Base-by-base conservation (phyloP, 2,888 invertebrate genomes). In the Ypsolopha sequella region DNA sequence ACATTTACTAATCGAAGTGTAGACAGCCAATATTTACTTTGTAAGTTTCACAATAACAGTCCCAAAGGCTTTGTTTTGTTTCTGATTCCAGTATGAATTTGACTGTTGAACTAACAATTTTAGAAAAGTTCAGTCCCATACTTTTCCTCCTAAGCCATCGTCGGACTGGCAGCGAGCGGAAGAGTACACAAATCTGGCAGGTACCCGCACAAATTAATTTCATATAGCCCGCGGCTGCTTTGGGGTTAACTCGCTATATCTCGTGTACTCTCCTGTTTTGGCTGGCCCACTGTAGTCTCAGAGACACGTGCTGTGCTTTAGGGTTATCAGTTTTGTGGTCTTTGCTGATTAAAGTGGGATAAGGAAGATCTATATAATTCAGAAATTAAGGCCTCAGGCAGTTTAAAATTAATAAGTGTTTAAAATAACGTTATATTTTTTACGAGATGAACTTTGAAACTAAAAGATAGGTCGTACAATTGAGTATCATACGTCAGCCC, bases 131-230 rank as follows among this genome's bases (percentile, higher is more conserved):
- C 63, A 73, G 60, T 55, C 63, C 60, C 76, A 33, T 39, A 58
- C 64, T 54, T 64, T 54, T 56, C 48, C 50, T 54, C 56, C 6
- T 55, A 56, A 54, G 58, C 60, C 61, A n/a, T n/a, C n/a, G 59
- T 58, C 60, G 59, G 56, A 59, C 60, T 61, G 59, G 58, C 61
- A 59, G 61, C 62, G 63, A 64, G 62, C 41, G 34, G 64, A 65
- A 74, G 64, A 74, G 84, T 80, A 82, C 76, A 86, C 80, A 84
- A 77, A 75, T 76, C 73, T 65, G 65, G 65, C 64, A 55, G 63
- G 64, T 50, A 46, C 41, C 11, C 62, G 70, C 70, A 72, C 76
- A 85, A 86, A 86, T 85, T 86, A 86, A 86, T 85, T 85, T 80
- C 75, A 69, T 67, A 76, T 78, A 72, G 81, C 85, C 76, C 53